Evolutionary conservation across 2,113 vertebrate genomes (phyloP).

Genomic region (Marmota monax): DNA sequence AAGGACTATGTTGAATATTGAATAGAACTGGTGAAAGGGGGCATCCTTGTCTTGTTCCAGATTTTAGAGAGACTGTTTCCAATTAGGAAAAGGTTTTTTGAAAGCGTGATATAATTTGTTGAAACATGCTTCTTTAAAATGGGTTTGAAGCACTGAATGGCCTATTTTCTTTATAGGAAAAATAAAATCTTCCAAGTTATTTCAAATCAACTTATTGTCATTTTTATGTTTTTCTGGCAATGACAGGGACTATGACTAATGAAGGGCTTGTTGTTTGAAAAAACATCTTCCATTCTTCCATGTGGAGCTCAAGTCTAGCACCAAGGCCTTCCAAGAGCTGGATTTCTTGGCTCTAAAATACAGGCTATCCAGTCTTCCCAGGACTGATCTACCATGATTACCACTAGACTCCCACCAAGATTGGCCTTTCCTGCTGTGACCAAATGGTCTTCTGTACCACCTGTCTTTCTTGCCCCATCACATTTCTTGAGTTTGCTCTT

Average conservation of each 20-base stretch:
- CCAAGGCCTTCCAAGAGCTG: neutral
- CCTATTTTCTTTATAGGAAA: neutral
- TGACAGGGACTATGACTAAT: neutral
- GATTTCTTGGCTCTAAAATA: neutral
- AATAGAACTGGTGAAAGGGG: no score
- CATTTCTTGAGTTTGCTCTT: conserved; percentile 30
- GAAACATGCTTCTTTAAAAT: neutral
- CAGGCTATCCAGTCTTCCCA: neutral
- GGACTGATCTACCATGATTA: neutral
- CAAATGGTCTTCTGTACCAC: neutral
- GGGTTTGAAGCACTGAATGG: neutral
- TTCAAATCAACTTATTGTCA: neutral
- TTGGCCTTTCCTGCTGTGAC: neutral
- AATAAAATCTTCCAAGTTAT: neutral
- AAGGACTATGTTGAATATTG: no score
- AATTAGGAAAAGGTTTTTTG: neutral
- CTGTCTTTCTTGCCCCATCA: neutral
- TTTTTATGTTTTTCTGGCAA: neutral
- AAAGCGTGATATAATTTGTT: neutral
- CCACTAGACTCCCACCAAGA: neutral
- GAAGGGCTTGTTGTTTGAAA: neutral
- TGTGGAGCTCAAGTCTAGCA: neutral
- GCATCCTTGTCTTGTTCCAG: no score
- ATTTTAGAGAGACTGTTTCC: no score
- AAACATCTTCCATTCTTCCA: neutral